Conservation (phyloP, 2,113 vertebrate species). For the Coptodon bakossiorum region DNA sequence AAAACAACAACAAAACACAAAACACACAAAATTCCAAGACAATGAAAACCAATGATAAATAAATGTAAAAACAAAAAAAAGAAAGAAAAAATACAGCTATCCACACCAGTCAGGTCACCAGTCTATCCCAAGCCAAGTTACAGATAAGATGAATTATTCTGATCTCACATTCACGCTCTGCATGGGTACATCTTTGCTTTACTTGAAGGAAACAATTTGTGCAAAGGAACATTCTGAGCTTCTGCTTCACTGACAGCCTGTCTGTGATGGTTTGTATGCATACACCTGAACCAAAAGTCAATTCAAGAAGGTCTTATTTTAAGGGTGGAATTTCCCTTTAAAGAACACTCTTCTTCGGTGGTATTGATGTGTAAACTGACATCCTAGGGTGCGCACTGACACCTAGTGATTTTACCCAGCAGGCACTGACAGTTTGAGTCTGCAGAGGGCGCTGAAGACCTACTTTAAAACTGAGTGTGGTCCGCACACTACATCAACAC, state of each 20-base stretch:
- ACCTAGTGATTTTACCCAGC: not conserved
- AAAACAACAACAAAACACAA: not conserved
- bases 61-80: not conserved
- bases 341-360: not conserved
- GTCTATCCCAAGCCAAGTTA: not conserved
- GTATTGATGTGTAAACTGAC: not conserved
- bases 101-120: not conserved
- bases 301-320: not conserved
- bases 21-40: not conserved
- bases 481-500: not conserved
- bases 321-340: not conserved
- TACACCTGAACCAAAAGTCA: not conserved
- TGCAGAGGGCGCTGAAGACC: slow-evolving; percentile 41
- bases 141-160: not conserved
- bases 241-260: not conserved
- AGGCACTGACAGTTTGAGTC: not conserved
- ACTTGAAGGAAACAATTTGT: not conserved
- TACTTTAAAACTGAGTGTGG: not conserved
- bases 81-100: not conserved
- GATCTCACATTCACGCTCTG: not conserved
- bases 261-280: not conserved
- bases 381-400: not conserved
- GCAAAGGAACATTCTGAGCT: not conserved
- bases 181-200: not conserved
- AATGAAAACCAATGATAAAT: not conserved